Conservation (phyloP, 1,140 invertebrate species). For the Sycobia sp. region DNA sequence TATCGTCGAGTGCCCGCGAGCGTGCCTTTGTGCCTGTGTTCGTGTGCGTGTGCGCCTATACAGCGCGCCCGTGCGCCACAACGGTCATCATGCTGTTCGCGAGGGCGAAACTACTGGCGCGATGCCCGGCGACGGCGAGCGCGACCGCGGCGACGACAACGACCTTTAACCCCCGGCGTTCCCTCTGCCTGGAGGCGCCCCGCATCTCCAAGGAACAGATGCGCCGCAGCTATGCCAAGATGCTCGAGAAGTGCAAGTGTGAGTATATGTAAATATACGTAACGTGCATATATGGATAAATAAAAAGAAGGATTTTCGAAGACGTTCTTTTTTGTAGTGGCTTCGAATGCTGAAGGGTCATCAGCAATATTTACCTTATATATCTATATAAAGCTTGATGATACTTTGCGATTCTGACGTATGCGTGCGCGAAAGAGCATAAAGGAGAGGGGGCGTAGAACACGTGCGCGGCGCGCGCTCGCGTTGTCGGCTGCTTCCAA, state of each 20-base stretch:
- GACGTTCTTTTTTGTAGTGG: too few relatives aligned
- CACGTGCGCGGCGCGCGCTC: too few relatives aligned
- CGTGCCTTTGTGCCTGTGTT: not conserved
- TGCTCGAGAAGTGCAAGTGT: slow-evolving; percentile 56
- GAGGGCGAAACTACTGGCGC: not conserved
- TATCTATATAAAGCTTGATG: too few relatives aligned
- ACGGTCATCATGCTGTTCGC: slow-evolving; percentile 26
- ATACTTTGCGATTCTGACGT: too few relatives aligned
- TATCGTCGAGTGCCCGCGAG: not conserved
- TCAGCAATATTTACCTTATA: too few relatives aligned
- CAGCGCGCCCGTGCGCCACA: slow-evolving; percentile 31
- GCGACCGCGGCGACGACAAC: not conserved
- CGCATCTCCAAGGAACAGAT: slow-evolving; percentile 44
- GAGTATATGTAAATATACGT: too few relatives aligned
- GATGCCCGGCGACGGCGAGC: not conserved
- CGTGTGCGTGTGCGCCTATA: slow-evolving; percentile 1
- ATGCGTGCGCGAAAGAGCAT: too few relatives aligned
- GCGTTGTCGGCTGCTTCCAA: too few relatives aligned
- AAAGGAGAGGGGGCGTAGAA: too few relatives aligned
- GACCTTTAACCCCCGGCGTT: not conserved
- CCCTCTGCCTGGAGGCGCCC: not conserved
- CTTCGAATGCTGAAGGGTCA: too few relatives aligned
- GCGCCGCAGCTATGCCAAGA: slow-evolving; percentile 50
- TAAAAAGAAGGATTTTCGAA: too few relatives aligned
- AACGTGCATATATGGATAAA: too few relatives aligned